These are phyloP conservation scores for Melolontha melolontha DNA, from an alignment of 2,888 invertebrate genomes.

Conservation along the genomic window DNA sequence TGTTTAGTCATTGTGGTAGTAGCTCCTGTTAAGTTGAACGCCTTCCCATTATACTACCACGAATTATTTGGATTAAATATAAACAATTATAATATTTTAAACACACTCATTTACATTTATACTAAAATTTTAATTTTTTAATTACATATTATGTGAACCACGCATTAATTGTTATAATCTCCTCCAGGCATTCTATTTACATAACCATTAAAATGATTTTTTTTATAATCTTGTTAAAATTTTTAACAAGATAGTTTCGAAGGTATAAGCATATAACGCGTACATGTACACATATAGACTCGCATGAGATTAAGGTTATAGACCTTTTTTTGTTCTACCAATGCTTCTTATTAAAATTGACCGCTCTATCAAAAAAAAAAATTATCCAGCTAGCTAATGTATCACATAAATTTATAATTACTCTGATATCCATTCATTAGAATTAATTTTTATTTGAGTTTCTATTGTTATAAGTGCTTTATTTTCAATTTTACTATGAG, in stretches of 20 bases:
- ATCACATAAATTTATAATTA: too few relatives aligned
- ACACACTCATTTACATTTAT: conserved; percentile 47
- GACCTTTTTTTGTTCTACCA: conserved; percentile 32
- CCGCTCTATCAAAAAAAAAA: background rate
- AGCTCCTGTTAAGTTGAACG: conserved; percentile 23
- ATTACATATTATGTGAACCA: conserved; percentile 48
- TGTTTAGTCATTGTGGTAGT: conserved; percentile 23
- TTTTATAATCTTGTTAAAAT: conserved; percentile 43
- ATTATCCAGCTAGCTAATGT: background rate
- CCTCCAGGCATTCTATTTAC: conserved; percentile 34
- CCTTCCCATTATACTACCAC: conserved; percentile 9
- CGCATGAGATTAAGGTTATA: conserved; percentile 37
- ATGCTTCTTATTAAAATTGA: conserved; percentile 3
- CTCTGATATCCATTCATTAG: too few relatives aligned
- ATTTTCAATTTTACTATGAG: too few relatives aligned
- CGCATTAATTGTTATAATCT: conserved; percentile 39
- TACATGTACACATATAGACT: background rate
- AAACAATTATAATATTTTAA: conserved; percentile 44
- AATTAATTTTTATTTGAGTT: too few relatives aligned
- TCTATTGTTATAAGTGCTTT: too few relatives aligned
- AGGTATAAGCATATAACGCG: conserved; percentile 4
- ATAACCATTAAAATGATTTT: conserved; percentile 41
- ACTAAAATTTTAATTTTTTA: conserved; percentile 46
- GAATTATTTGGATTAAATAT: conserved; percentile 34
- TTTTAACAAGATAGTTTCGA: conserved; percentile 41